Evolutionary conservation across 2,113 vertebrate species (phyloP).

Genomic region (Melanocharis versteri): DNA sequence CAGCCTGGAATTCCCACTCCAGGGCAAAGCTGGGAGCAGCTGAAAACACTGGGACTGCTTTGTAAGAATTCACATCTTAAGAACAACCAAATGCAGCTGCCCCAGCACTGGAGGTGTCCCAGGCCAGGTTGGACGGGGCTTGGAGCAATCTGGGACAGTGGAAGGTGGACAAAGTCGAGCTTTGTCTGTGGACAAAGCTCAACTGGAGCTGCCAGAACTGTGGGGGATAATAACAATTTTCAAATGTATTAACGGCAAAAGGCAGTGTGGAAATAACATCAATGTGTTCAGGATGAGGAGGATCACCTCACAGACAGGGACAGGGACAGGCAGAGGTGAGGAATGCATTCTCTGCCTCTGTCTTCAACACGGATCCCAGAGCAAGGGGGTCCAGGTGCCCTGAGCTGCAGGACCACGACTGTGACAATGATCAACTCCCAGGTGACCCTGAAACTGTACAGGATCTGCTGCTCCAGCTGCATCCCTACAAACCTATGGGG

Average conservation of each 20-base stretch:
- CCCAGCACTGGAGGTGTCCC: not conserved
- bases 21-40: not conserved
- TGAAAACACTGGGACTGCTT: not conserved
- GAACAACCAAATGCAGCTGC: not conserved
- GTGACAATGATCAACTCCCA: not conserved
- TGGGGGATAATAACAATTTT: not conserved
- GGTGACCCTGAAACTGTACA: fast-evolving
- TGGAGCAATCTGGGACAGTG: not conserved
- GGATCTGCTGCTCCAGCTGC: not conserved
- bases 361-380: not conserved
- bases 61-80: not conserved
- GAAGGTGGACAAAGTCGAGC: too few species aligned
- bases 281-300: not conserved
- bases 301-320: not conserved
- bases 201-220: not conserved
- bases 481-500: not conserved
- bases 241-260: not conserved
- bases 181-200: not conserved
- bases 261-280: not conserved
- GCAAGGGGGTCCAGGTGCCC: not conserved
- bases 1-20: not conserved
- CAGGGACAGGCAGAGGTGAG: not conserved
- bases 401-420: not conserved
- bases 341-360: not conserved
- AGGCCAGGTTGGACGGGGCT: not conserved